Base-by-base conservation (phyloP, 2,888 invertebrate genomes). In the Rhimphoctona megacephalus region DNA sequence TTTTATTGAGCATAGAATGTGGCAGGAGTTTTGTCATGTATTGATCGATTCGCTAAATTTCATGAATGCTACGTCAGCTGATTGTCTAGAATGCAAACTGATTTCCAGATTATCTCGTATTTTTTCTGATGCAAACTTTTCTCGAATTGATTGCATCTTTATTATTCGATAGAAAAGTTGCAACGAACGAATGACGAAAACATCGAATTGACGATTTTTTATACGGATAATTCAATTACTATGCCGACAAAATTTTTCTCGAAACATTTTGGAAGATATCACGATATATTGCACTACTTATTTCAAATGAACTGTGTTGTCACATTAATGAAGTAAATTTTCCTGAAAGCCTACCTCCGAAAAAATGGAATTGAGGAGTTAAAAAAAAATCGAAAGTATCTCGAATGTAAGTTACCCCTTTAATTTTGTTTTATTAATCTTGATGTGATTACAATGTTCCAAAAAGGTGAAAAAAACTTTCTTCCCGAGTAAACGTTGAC, bases 21-120 rank as follows among this genome's bases (percentile, higher is more conserved):
- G 17, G 6, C 30, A 6, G 30, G 14, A 17, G 30, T 30, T 30
- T 61, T 30, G 61, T 61, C 61, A 30, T 6, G 61, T 61, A 61
- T 61, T 61, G 61, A 61, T 61, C 30, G 61, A 61, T 61, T 61
- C 61, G 14, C 30, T 1, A 61, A 61, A 61, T 61, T 61, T 61
- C 25, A 61, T 5, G 61, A 61, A 30, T 30, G 61, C 61, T 30
- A 61, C 61, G 30, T 30, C 61, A 61, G 61, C 30, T 30, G 61
- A 61, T 61, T 25, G 61, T 61, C 61, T 17, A 61, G 30, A 30
- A 30, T 1, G 17, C 43, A 14, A 14, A 43, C 61, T 30, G 30
- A 30, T 4, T 25, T 17, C 11, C 30, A 5, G 61, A 61, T 30
- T 61, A 30, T 61, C 6, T 30, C 61, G 17, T 17, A 17, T 17